A percentile compares a stretch with the other conserved stretches of the same genome.
Conservation (phyloP, 1,140 invertebrate species). For the Magallana gigas region DNA sequence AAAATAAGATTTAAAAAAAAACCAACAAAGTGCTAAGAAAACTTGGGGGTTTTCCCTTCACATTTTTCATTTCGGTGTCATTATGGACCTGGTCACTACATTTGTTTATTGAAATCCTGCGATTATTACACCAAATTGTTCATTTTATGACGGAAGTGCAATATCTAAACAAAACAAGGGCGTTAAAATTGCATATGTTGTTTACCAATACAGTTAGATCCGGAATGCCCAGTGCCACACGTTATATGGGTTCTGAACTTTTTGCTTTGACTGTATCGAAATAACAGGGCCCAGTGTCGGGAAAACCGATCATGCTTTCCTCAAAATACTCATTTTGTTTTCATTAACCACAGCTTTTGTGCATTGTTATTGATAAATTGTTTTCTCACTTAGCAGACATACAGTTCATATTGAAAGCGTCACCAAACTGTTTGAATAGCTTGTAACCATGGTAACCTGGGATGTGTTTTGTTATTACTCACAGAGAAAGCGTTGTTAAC, state of each 20-base stretch:
- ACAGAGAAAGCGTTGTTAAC: neutral
- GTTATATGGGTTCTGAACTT: neutral
- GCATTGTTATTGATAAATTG: neutral
- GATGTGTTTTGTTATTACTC: neutral
- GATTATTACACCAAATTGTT: neutral
- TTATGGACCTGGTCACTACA: neutral
- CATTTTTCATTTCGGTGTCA: neutral
- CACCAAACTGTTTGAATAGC: neutral
- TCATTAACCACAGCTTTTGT: neutral
- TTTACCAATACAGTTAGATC: neutral
- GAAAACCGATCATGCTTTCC: neutral
- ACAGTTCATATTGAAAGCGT: neutral
- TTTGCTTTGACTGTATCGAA: neutral
- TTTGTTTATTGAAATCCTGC: constrained; percentile 17
- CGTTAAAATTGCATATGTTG: neutral
- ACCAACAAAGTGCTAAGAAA: constrained; percentile 7
- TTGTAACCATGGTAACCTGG: neutral
- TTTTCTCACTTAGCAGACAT: neutral
- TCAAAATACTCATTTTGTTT: constrained; percentile 14
- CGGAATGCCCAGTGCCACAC: neutral
- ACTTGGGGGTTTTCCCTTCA: neutral
- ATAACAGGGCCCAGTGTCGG: neutral
- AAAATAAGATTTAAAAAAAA: too few species aligned
- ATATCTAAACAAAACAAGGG: neutral
- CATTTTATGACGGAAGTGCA: constrained; percentile 11